Percentiles rank a stretch among this genome's conserved stretches.
phyloP scores from a whole-genome alignment of 2,113 vertebrate species.

The Cyrtonyx montezumae region DNA sequence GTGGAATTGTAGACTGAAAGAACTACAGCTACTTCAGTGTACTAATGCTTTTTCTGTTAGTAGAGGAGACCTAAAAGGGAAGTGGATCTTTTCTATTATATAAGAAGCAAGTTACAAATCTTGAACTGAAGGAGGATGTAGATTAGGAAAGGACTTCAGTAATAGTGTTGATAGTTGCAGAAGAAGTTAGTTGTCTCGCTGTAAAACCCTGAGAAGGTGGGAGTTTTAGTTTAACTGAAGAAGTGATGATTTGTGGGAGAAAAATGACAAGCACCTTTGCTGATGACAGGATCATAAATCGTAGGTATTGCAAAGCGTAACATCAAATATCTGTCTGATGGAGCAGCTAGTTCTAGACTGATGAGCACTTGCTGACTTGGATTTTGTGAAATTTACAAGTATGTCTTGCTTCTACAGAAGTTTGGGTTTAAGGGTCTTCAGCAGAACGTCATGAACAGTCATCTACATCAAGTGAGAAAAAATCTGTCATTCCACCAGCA shows the following conservation, averaged over 20 bases:
- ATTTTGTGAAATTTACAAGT: not conserved
- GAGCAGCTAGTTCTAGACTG: not conserved
- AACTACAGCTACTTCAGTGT: not conserved
- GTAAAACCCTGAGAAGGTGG: not conserved
- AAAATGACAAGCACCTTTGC: not conserved
- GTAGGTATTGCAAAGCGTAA: not conserved
- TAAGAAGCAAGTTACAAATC: not conserved
- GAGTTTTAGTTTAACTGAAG: not conserved
- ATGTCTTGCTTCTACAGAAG: constrained; percentile 69
- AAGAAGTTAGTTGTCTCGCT: not conserved
- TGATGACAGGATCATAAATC: not conserved
- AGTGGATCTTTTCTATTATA: not conserved
- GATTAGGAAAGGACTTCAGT: not conserved
- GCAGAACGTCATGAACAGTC: constrained; percentile 69
- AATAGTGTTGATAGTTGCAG: not conserved
- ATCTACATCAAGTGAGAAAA: constrained; percentile 74
- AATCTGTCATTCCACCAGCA: constrained; percentile 81
- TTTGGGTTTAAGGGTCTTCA: constrained; percentile 76
- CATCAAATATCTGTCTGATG: not conserved
- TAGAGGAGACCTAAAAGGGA: not conserved
- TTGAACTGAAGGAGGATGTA: not conserved
- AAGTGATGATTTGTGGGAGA: not conserved
- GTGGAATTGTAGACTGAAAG: not conserved
- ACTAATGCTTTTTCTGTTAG: not conserved
- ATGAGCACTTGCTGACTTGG: not conserved